These are phyloP conservation scores for Oryzias woworae DNA, from an alignment of 2,113 vertebrate species.

Conservation along the genomic window DNA sequence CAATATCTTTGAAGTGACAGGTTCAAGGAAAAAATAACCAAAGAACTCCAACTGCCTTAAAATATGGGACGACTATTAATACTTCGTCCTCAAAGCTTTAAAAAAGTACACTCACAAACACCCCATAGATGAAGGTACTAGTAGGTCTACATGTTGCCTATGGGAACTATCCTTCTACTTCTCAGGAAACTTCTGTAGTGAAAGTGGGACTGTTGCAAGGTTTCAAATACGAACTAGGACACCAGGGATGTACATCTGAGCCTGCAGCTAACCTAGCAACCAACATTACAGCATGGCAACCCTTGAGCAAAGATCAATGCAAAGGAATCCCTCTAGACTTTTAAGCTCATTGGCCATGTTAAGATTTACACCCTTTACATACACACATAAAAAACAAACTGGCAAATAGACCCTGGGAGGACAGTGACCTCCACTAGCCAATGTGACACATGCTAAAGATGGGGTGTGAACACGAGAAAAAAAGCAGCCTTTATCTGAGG, in stretches of 20 bases:
- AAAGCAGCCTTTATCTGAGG: constrained; percentile 10
- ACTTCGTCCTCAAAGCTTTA: no score
- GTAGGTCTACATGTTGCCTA: no score
- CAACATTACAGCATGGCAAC: constrained; percentile 56
- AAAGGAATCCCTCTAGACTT: constrained; percentile 58
- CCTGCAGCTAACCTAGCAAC: constrained; percentile 63
- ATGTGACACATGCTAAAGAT: constrained; percentile 46
- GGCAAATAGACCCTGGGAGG: constrained; percentile 60
- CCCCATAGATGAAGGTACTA: no score
- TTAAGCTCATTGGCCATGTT: constrained; percentile 59
- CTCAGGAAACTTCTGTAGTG: no score
- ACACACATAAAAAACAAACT: constrained; percentile 43
- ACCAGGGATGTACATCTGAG: constrained; percentile 38
- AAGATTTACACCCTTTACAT: constrained; percentile 58
- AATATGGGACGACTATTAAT: no score
- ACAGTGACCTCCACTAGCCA: constrained; percentile 66
- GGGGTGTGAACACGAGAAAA: constrained; percentile 22
- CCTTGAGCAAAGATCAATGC: constrained; percentile 38
- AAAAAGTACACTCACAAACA: no score
- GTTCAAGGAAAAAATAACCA: no score
- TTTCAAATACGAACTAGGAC: constrained; percentile 47
- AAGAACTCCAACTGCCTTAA: no score
- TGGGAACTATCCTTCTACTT: no score
- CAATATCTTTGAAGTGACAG: no score
- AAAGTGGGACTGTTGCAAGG: constrained; percentile 7